Conservation (phyloP, 2,113 vertebrate species). For the Chauna torquata region DNA sequence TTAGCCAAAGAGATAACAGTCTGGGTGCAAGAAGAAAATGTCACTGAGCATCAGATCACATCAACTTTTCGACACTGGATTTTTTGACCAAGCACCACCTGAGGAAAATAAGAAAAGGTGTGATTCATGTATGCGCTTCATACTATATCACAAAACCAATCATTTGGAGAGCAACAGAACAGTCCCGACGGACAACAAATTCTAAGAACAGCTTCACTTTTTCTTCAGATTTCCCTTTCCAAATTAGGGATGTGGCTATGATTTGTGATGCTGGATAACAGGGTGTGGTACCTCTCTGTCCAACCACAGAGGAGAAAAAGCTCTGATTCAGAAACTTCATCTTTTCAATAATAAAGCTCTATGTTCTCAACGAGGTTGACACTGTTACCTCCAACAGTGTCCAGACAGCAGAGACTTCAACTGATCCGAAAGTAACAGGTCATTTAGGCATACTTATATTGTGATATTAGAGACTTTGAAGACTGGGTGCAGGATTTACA, state of each 20-base stretch:
- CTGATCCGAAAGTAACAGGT: neutral
- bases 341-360: neutral
- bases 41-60: neutral
- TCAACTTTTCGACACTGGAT: neutral
- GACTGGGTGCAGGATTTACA: neutral
- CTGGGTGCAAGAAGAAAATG: neutral
- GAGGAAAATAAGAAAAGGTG: neutral
- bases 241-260: neutral
- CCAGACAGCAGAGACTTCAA: neutral
- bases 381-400: neutral
- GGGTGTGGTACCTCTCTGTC: neutral
- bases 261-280: neutral
- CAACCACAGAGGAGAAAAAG: neutral
- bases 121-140: neutral
- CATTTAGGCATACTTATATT: accelerated
- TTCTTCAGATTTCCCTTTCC: neutral
- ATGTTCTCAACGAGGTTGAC: neutral
- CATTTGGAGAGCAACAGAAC: neutral
- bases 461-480: neutral
- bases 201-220: neutral
- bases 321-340: neutral
- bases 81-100: neutral
- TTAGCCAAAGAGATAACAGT: neutral
- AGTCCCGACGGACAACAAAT: neutral
- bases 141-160: neutral